Evolutionary conservation across 2,888 invertebrate genomes (phyloP), one percentile per base, ranked within the genome.

Genomic region (Watsonalla binaria): DNA sequence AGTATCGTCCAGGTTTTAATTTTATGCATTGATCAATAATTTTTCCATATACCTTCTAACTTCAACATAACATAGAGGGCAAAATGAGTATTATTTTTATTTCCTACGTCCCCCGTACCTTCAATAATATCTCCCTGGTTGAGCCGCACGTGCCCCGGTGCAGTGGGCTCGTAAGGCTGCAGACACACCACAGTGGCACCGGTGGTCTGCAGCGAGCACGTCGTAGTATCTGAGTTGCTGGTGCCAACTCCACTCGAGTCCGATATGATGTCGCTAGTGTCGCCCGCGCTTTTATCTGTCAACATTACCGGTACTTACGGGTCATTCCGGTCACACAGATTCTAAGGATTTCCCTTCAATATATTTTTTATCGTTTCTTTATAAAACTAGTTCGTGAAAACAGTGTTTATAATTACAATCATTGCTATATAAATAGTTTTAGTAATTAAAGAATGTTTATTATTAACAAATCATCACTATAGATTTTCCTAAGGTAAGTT

Each of bases 211-310:
- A 96, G 93, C 62, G 95, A 95, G 72, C 94, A 93, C 70, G 94
- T 94, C 52, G 93, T 93, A 62, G 96, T 96, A 80, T 97, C 97
- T 51, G 96, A 96, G 84, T 95, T 96, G 72, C 95, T 94, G 45
- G 97, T 97, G 62, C 97, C 97, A 56, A 97, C 97, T 57, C 97
- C 97, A 64, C 96, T 96, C 75, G 97, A 97, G 90, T 97, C 97
- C 86, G 96, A 97, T 77, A 97, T 96, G 80, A 96, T 96, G 92
- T 97, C 97, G 88, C 96, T 96, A 65, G 96, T 94, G 83, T 97
- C 97, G 61, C 96, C 96, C 75, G 96, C 93, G 84, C 96, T 96
- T 92, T 97, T 97, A 93, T 97, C 97, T 97, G 93, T 78, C 91
- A 92, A 79, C 70, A 73, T 63, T 63, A 63, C 57, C 61, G 62